These are phyloP conservation scores for Hippocampus zosterae DNA, from an alignment of 2,113 vertebrate species.

Conservation along the genomic window DNA sequence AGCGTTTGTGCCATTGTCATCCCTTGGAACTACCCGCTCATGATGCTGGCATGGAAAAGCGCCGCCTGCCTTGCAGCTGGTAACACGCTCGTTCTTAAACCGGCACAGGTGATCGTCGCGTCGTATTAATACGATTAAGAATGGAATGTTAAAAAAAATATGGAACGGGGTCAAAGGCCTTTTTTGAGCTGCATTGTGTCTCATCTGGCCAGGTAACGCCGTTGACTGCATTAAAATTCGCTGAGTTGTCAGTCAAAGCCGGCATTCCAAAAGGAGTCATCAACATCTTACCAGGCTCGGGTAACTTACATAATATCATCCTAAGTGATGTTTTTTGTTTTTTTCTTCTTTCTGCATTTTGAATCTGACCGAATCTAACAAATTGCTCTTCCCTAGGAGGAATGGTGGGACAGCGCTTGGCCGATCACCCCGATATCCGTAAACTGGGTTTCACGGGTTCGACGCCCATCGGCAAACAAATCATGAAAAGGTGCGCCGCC, in stretches of 20 bases:
- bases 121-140: neutral
- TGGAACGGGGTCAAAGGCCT: neutral
- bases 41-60: constrained; percentile 88
- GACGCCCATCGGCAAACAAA: constrained; percentile 83
- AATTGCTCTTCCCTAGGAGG: constrained; percentile 64
- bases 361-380: neutral
- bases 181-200: neutral
- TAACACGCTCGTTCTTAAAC: constrained; percentile 84
- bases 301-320: constrained; percentile 45
- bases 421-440: constrained; percentile 81
- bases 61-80: constrained; percentile 83
- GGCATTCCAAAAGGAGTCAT: constrained; percentile 84
- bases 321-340: neutral
- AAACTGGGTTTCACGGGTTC: constrained; percentile 88
- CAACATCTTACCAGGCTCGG: constrained; percentile 82
- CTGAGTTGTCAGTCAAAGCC: constrained; percentile 78
- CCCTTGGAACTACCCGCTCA: constrained; percentile 87
- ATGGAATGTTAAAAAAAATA: neutral
- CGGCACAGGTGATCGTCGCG: constrained; percentile 73
- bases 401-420: constrained; percentile 78
- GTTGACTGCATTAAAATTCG: constrained; percentile 84
- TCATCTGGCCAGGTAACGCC: constrained; percentile 76
- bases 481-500: constrained; percentile 82
- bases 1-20: constrained; percentile 85
- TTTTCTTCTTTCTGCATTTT: too few species aligned